Conservation (phyloP, 1,140 invertebrate species). For the Sitobion miscanthi region DNA sequence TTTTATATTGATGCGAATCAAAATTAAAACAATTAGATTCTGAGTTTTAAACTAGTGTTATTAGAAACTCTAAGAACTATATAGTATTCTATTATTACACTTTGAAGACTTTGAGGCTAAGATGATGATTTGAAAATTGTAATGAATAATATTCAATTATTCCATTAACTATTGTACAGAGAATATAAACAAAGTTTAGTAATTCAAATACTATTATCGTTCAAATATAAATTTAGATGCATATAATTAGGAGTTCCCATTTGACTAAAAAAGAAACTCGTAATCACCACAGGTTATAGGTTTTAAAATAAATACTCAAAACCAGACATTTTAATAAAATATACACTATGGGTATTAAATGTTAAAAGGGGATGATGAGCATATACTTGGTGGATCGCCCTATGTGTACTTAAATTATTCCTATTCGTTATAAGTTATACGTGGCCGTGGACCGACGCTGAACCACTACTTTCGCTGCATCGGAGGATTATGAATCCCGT, state of each 20-base stretch:
- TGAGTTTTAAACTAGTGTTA: not conserved
- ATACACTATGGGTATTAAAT: not conserved
- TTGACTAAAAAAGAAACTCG: not conserved
- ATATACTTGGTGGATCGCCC: no score
- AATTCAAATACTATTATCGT: not conserved
- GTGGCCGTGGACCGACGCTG: no score
- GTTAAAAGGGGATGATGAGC: not conserved
- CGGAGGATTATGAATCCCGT: not conserved
- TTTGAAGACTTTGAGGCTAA: not conserved
- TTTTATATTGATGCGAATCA: no score
- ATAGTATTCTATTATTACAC: not conserved
- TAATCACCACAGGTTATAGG: not conserved
- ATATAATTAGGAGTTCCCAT: not conserved
- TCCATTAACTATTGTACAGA: no score
- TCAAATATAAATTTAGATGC: not conserved
- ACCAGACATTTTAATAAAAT: no score
- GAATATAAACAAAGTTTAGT: not conserved
- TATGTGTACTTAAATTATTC: not conserved
- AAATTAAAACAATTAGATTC: no score
- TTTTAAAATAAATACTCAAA: no score
- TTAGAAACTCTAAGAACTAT: not conserved
- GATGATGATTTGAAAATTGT: not conserved
- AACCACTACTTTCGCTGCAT: not conserved
- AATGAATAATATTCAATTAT: not conserved
- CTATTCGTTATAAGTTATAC: not conserved